phyloP scores from a whole-genome alignment of 2,888 invertebrate genomes.

The Macropis europaea region DNA sequence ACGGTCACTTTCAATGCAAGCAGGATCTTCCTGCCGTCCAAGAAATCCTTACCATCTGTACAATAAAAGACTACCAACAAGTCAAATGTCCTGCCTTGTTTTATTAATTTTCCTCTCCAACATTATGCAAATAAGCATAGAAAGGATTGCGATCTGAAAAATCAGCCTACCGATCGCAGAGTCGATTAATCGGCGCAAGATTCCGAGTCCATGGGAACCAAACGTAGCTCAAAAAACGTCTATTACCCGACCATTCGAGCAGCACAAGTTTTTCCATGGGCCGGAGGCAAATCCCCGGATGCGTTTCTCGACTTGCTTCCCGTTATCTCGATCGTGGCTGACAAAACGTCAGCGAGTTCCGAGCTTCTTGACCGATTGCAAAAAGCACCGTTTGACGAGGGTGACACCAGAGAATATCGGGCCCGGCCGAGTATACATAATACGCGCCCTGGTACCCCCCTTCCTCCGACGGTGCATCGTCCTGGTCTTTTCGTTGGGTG shows the following conservation, averaged over 20 bases:
- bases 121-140: no score
- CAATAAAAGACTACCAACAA: no score
- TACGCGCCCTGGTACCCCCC: conserved; percentile 36
- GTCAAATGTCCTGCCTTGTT: no score
- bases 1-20: no score
- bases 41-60: no score
- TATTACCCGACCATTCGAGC: background rate
- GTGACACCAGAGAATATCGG: conserved; percentile 54
- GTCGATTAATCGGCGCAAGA: no score
- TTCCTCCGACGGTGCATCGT: conserved; percentile 10
- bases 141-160: no score
- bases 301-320: conserved; percentile 41
- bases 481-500: conserved; percentile 5
- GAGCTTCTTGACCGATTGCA: conserved; percentile 49
- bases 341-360: conserved; percentile 65
- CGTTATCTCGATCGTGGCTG: conserved; percentile 58
- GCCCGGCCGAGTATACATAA: conserved; percentile 54
- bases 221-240: background rate
- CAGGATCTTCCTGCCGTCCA: no score
- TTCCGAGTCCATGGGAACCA: background rate
- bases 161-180: no score
- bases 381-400: conserved; percentile 55
- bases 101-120: no score
- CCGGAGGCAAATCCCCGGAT: conserved; percentile 16
- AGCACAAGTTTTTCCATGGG: conserved; percentile 23